phyloP scores from a whole-genome alignment of 1,140 invertebrate genomes.

The Penaeus vannamei region DNA sequence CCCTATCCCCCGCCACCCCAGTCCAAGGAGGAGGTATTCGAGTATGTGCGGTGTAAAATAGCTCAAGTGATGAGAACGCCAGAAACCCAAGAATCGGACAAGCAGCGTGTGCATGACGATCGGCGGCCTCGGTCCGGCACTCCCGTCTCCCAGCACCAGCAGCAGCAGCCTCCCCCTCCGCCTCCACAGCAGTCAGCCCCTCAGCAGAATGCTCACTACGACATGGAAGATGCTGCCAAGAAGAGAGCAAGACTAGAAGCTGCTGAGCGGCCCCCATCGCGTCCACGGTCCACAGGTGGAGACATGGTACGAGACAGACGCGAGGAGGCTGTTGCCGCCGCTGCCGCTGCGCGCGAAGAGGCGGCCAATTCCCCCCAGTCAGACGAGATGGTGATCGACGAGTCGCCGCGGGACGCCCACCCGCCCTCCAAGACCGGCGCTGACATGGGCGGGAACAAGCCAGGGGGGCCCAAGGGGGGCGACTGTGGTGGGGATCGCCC shows the following conservation, averaged over 20 bases:
- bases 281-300: slow-evolving; percentile 54
- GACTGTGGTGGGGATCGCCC: slow-evolving; percentile 45
- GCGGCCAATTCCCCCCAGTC: slow-evolving; percentile 73
- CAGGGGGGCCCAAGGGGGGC: slow-evolving; percentile 55
- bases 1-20: background rate
- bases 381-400: slow-evolving; percentile 78
- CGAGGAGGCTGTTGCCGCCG: slow-evolving; percentile 36
- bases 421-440: slow-evolving; percentile 64
- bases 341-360: slow-evolving; percentile 51
- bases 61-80: slow-evolving; percentile 64
- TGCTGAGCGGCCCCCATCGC: slow-evolving; percentile 68
- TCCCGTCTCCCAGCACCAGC: slow-evolving; percentile 35
- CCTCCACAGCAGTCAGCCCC: slow-evolving; percentile 51
- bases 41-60: slow-evolving; percentile 62
- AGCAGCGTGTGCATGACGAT: slow-evolving; percentile 40
- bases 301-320: slow-evolving; percentile 54
- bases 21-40: slow-evolving; percentile 56
- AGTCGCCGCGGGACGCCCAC: slow-evolving; percentile 69
- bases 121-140: slow-evolving; percentile 44
- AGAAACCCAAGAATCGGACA: slow-evolving; percentile 54
- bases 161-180: slow-evolving; percentile 24
- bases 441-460: slow-evolving; percentile 48
- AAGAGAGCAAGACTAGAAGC: slow-evolving; percentile 57
- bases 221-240: slow-evolving; percentile 51
- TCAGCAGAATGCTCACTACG: slow-evolving; percentile 59